A percentile compares a stretch with the other conserved stretches of the same genome.
Evolutionary conservation across 1,140 invertebrate genomes (phyloP).

Genomic region (Arctopsyche grandis): DNA sequence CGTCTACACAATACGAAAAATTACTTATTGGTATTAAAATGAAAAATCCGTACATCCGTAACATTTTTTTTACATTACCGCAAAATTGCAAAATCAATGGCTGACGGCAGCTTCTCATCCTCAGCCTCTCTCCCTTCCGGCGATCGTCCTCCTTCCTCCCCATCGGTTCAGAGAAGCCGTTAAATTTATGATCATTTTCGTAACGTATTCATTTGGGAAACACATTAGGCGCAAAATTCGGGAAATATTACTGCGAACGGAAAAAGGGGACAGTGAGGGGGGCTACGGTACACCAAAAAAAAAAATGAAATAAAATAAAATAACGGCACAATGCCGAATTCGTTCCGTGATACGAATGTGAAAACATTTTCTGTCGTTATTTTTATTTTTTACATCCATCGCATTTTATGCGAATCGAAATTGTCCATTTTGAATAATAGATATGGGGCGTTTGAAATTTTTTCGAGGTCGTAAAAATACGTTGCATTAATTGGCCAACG

Average conservation of each 20-base stretch:
- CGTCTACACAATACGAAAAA: too few species aligned
- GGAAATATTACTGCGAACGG: slow-evolving; percentile 24
- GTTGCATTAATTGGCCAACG: neutral
- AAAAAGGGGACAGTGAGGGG: neutral
- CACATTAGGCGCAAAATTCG: slow-evolving; percentile 34
- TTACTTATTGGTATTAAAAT: too few species aligned
- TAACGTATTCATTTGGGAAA: slow-evolving; percentile 34
- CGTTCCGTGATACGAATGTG: slow-evolving; percentile 11
- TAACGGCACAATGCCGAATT: slow-evolving; percentile 7
- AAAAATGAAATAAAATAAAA: slow-evolving; percentile 24
- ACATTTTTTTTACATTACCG: slow-evolving; percentile 7
- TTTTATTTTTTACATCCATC: neutral
- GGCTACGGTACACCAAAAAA: neutral
- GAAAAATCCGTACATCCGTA: too few species aligned
- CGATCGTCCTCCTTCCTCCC: too few species aligned
- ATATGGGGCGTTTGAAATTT: neutral
- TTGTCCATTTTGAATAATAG: slow-evolving; percentile 1
- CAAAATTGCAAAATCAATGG: slow-evolving; percentile 17
- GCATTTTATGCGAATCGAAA: neutral
- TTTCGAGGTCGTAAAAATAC: neutral
- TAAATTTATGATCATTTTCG: slow-evolving; percentile 33
- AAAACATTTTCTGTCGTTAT: neutral
- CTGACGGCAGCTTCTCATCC: neutral
- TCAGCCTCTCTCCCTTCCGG: neutral
- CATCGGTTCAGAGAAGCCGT: neutral